These are phyloP conservation scores for Cyrtonyx montezumae DNA, from an alignment of 2,113 vertebrate genomes.

Conservation along the genomic window DNA sequence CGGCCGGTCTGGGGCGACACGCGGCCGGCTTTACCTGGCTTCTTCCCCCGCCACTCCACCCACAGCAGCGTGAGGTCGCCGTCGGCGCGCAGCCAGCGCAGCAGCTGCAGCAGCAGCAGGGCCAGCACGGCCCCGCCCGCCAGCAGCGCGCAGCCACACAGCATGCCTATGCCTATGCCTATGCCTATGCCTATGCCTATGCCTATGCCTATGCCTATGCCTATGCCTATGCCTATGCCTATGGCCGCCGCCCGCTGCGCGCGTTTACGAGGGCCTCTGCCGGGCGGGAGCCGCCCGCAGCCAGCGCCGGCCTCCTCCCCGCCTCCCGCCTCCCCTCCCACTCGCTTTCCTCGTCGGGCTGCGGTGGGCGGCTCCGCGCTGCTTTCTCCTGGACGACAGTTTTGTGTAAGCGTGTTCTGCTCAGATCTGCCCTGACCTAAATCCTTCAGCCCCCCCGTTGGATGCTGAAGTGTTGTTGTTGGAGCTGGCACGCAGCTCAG, in stretches of 20 bases:
- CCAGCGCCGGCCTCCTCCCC: background rate
- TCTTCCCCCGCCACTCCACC: slow-evolving; percentile 82
- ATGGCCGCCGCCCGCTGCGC: accelerated
- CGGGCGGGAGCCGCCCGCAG: background rate
- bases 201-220: too few relatives aligned
- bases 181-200: too few relatives aligned
- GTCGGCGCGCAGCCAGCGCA: slow-evolving; percentile 81
- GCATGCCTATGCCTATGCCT: too few relatives aligned
- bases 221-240: too few relatives aligned
- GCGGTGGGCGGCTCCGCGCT: too few relatives aligned
- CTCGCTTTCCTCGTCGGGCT: background rate
- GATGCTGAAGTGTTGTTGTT: too few relatives aligned
- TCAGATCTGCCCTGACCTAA: too few relatives aligned
- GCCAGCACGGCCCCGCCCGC: slow-evolving; percentile 46
- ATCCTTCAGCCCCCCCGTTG: too few relatives aligned
- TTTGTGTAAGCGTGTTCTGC: too few relatives aligned
- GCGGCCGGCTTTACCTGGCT: slow-evolving; percentile 81
- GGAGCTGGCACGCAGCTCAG: too few relatives aligned
- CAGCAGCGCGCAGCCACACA: slow-evolving; percentile 1
- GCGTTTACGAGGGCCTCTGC: background rate
- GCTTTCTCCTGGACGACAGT: too few relatives aligned
- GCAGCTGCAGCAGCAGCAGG: slow-evolving; percentile 63
- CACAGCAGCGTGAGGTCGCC: slow-evolving; percentile 87
- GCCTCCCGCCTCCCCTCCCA: background rate
- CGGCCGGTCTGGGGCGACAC: background rate